Base-by-base conservation (phyloP, 1,140 invertebrate genomes). In the Procambarus clarkii region DNA sequence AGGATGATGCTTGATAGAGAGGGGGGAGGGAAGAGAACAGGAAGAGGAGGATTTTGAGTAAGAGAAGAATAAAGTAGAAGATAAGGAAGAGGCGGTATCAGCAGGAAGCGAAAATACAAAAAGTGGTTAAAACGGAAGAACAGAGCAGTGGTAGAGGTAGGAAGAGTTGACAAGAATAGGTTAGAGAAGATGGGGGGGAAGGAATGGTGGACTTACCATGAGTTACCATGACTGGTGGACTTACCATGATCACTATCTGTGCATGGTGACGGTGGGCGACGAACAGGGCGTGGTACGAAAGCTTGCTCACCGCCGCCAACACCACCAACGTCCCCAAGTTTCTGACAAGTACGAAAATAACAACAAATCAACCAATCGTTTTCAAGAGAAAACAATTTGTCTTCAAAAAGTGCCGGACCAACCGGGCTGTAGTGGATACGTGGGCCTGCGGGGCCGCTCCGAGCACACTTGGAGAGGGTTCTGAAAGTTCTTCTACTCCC, bases 301-400 rank as follows among this genome's bases (percentile, higher is more conserved):
- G 95, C 82, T 96, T 95, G 21, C 95, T 93, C 3, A 99, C 93
- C 9, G 95, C 95, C 0, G 94, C 93, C 93, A 97, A 97, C 60
- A 97, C 96, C 0, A 95, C 95, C 2, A 98, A 9, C 0, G 98
- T 99, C 5, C 96, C 96, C n/a, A 98, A 92, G 95, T 99, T 99
- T 60, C 98, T 93, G 92, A 64, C 13, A 64, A 15, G 18, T 4
- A 64, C 9, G 60, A 21, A 15, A 64, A 54, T 8, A 54, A 54
- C 7, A 54, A 11, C 13, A 8, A 2, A 3, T 8, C 50, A n/a
- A n/a, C n/a, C n/a, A n/a, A n/a, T n/a, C n/a, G n/a, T n/a, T n/a
- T n/a, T n/a, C n/a, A n/a, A n/a, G n/a, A n/a, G n/a, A n/a, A n/a
- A n/a, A n/a, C n/a, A n/a, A n/a, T n/a, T n/a, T n/a, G n/a, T n/a